These are phyloP conservation scores for Pachypsylla venusta DNA, from an alignment of 1,140 invertebrate genomes.

Conservation along the genomic window DNA sequence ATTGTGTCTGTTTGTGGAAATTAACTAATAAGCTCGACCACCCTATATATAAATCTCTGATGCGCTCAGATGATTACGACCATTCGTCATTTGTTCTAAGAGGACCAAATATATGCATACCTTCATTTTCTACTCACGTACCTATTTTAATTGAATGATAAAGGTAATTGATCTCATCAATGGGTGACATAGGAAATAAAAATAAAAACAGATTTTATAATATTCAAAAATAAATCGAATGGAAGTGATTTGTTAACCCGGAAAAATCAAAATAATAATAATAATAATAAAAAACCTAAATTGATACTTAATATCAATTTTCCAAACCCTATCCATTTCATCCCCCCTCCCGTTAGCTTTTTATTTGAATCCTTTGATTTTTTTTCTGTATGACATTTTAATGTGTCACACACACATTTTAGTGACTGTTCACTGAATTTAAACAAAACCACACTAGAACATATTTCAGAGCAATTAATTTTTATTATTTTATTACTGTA, in stretches of 20 bases:
- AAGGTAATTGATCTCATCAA: too few relatives aligned
- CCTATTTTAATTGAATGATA: too few relatives aligned
- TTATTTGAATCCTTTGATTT: too few relatives aligned
- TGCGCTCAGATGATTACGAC: too few relatives aligned
- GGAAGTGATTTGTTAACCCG: constrained; percentile 5
- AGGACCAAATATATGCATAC: too few relatives aligned
- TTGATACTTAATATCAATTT: constrained; percentile 7
- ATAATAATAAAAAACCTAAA: constrained; percentile 7
- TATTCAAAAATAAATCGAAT: too few relatives aligned
- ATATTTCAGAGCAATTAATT: constrained; percentile 3
- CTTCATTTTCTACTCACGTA: too few relatives aligned
- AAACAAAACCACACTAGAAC: constrained; percentile 4
- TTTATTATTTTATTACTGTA: background rate
- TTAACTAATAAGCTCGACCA: too few relatives aligned
- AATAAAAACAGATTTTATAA: too few relatives aligned
- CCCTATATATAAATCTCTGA: too few relatives aligned
- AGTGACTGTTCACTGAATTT: background rate
- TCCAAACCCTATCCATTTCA: background rate
- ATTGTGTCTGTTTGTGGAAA: too few relatives aligned
- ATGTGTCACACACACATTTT: constrained; percentile 9
- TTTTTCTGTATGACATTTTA: constrained; percentile 2
- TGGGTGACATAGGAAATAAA: constrained; percentile 7
- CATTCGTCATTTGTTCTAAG: too few relatives aligned
- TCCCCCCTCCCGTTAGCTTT: background rate
- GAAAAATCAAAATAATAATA: background rate